Percentiles rank a stretch among this genome's conserved stretches.
These are phyloP conservation scores for Hylyphantes graminicola DNA, from an alignment of 1,140 invertebrate genomes.

Conservation along the genomic window DNA sequence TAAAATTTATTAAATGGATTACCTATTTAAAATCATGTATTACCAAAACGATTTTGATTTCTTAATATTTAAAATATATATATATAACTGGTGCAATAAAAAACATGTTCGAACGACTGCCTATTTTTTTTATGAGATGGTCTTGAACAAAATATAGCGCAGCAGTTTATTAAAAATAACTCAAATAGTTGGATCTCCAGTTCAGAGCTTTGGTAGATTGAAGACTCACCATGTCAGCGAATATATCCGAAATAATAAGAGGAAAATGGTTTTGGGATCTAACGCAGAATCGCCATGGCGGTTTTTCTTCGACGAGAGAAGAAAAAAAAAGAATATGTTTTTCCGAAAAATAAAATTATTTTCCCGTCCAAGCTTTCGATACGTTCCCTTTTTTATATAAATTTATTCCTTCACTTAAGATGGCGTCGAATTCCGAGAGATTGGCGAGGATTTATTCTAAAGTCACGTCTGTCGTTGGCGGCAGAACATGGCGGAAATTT, in stretches of 20 bases:
- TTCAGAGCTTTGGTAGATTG: no score
- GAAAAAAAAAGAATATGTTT: background rate
- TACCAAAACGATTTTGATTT: no score
- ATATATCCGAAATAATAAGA: constrained; percentile 50
- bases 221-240: constrained; percentile 10
- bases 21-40: no score
- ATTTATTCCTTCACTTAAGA: constrained; percentile 56
- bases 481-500: constrained; percentile 54
- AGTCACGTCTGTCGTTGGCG: constrained; percentile 48
- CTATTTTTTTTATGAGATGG: no score
- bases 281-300: constrained; percentile 18
- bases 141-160: no score
- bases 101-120: no score
- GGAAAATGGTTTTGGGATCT: background rate
- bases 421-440: constrained; percentile 50
- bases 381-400: constrained; percentile 13
- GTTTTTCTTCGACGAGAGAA: constrained; percentile 13
- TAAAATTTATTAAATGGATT: no score
- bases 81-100: no score
- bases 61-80: no score
- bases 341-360: no score
- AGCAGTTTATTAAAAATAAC: no score
- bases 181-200: no score
- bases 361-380: background rate
- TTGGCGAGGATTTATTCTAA: constrained; percentile 45